phyloP scores from a whole-genome alignment of 2,888 invertebrate species.

The Thalpophila matura region DNA sequence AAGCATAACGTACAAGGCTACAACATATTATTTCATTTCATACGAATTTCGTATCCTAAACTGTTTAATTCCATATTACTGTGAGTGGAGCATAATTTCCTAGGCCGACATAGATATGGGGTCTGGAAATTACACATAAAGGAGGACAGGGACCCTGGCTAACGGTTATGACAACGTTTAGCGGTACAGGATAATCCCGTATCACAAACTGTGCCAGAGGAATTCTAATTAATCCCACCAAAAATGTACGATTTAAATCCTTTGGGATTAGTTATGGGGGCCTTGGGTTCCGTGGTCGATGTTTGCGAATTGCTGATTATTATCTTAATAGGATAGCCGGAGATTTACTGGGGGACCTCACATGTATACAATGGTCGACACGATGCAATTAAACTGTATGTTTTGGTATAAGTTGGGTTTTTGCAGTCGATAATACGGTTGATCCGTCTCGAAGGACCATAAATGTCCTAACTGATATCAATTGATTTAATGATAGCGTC shows the following conservation, averaged over 20 bases:
- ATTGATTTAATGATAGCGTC: background rate
- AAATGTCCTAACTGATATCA: background rate
- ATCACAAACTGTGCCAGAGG: constrained; percentile 67
- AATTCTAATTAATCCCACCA: constrained; percentile 77
- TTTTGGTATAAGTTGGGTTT: constrained; percentile 20
- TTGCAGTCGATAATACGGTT: background rate
- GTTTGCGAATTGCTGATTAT: constrained; percentile 84
- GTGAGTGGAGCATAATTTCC: constrained; percentile 50
- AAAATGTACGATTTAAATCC: constrained; percentile 80
- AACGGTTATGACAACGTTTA: constrained; percentile 61
- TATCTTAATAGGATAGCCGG: constrained; percentile 85
- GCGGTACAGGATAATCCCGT: constrained; percentile 59
- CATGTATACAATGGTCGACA: constrained; percentile 42
- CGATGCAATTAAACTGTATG: constrained; percentile 41
- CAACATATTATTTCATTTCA: constrained; percentile 43
- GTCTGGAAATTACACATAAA: constrained; percentile 54
- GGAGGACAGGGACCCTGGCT: constrained; percentile 41
- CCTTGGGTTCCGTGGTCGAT: constrained; percentile 73
- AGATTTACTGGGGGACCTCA: constrained; percentile 77
- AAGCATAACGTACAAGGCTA: constrained; percentile 10
- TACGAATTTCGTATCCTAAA: constrained; percentile 40
- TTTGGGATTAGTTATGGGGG: constrained; percentile 64
- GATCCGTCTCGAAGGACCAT: constrained; percentile 4
- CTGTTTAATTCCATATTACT: constrained; percentile 49
- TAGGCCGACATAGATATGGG: constrained; percentile 48